Base-by-base conservation (phyloP, 2,888 invertebrate species). In the Ochlodes sylvanus region DNA sequence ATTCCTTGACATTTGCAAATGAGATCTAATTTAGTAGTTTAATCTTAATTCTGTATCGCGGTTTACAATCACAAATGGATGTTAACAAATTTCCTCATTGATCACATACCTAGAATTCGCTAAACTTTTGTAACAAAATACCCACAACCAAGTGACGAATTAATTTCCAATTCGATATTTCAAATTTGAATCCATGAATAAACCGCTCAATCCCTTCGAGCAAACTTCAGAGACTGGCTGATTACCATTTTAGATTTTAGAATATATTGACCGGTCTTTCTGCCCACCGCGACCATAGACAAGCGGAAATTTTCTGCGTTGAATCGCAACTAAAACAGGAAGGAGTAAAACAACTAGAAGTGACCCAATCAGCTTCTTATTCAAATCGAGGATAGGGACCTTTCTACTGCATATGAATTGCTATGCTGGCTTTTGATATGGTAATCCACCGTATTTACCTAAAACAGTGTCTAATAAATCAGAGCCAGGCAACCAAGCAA, bases 101-200 rank as follows among this genome's bases (percentile, higher is more conserved):
- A 27, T n/a, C n/a, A 6, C 27, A 50, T 32, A 38, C 38, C 27
- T n/a, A 54, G 1, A 27, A 7, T 27, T 27, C 27, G 54, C 54
- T 19, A 19, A 19, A 2, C 2, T 12, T 50, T 50, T 12, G 2
- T 50, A 19, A 19, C 56, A 34, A 57, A 47, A 50, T 50, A 50
- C 34, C 17, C 14, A 32, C 42, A 19, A 52, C 19, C 60, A 54
- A 42, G 32, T 44, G 54, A 10, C 34, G 50, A 65, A 50, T 60
- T 54, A 58, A 55, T 52, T 65, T 41, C 34, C 34, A 55, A 55
- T 61, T 67, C 42, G 52, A 60, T 67, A 55, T 55, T 61, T 61
- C 61, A 55, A 67, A 67, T 61, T 61, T 38, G 67, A 67, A 55
- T 67, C 61, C 44, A 67, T 67, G 67, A 67, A 67, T 67, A 67